Conservation (phyloP, 2,113 vertebrate genomes). For the Tamias sibiricus region DNA sequence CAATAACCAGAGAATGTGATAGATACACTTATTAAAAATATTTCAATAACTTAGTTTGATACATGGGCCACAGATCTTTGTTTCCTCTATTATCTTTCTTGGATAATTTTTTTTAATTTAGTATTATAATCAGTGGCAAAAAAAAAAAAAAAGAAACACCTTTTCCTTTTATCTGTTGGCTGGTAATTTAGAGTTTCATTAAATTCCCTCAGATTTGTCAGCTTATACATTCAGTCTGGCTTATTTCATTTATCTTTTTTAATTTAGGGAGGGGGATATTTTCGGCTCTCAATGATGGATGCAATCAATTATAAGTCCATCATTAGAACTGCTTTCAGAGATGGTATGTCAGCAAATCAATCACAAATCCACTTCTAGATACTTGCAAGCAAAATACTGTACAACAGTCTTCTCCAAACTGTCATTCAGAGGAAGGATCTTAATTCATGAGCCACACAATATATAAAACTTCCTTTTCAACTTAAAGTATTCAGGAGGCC, state of each 20-base stretch:
- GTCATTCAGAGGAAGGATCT: conserved; percentile 61
- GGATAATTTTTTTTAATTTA: conserved; percentile 54
- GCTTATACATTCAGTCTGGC: conserved; percentile 66
- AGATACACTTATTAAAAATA: conserved; percentile 33
- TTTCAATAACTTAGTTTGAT: conserved; percentile 40
- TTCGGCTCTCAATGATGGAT: conserved; percentile 71
- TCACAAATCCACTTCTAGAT: conserved; percentile 61
- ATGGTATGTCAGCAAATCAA: conserved; percentile 75
- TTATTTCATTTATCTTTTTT: conserved; percentile 81
- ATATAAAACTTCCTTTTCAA: conserved; percentile 52
- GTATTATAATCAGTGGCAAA: conserved; percentile 75
- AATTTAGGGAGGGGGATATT: conserved; percentile 72
- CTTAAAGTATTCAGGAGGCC: conserved; percentile 47
- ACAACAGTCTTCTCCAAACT: conserved; percentile 47
- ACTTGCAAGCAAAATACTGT: conserved; percentile 64
- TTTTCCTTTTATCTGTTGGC: conserved; percentile 67
- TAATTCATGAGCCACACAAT: conserved; percentile 57
- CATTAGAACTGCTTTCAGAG: conserved; percentile 76
- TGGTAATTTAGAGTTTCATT: conserved; percentile 67
- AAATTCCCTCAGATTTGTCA: conserved; percentile 78
- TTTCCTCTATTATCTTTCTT: conserved; percentile 35
- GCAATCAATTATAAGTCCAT: conserved; percentile 78
- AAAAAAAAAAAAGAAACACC: conserved; percentile 14
- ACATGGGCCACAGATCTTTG: conserved; percentile 1
- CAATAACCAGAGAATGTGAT: conserved; percentile 61